Conservation (phyloP, 2,113 vertebrate genomes). For the Tinamus guttatus region DNA sequence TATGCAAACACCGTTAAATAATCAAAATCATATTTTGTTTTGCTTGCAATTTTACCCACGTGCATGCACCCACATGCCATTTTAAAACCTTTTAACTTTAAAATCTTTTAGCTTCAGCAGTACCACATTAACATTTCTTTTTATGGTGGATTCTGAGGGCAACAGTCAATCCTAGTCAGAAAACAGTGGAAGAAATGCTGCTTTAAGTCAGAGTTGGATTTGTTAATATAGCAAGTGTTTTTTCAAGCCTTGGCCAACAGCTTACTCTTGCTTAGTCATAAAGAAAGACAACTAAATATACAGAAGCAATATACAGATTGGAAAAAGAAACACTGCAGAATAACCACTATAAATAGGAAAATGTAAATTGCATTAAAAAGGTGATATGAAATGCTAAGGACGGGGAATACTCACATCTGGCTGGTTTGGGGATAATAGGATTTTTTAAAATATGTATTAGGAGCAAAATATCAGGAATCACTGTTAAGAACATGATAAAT, state of each 20-base stretch:
- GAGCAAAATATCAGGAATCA: neutral
- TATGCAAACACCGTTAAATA: neutral
- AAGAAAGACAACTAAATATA: neutral
- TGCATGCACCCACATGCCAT: neutral
- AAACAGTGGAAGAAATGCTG: neutral
- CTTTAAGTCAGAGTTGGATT: neutral
- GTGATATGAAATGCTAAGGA: neutral
- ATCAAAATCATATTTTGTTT: neutral
- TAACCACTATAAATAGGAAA: neutral
- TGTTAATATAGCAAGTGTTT: neutral
- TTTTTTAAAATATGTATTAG: neutral
- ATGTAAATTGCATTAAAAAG: neutral
- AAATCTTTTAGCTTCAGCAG: too few species aligned
- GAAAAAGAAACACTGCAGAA: neutral
- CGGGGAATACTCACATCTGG: neutral
- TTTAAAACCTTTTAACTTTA: neutral
- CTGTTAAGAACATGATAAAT: constrained; percentile 2
- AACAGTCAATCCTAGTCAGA: neutral
- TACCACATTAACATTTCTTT: neutral
- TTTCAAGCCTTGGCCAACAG: neutral
- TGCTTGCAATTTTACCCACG: neutral
- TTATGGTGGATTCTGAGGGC: neutral
- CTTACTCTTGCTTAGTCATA: neutral
- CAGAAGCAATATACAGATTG: neutral
- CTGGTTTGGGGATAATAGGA: neutral